Base-by-base conservation (phyloP, 2,797 vertebrate species). In the Apogon hyalosoma region DNA sequence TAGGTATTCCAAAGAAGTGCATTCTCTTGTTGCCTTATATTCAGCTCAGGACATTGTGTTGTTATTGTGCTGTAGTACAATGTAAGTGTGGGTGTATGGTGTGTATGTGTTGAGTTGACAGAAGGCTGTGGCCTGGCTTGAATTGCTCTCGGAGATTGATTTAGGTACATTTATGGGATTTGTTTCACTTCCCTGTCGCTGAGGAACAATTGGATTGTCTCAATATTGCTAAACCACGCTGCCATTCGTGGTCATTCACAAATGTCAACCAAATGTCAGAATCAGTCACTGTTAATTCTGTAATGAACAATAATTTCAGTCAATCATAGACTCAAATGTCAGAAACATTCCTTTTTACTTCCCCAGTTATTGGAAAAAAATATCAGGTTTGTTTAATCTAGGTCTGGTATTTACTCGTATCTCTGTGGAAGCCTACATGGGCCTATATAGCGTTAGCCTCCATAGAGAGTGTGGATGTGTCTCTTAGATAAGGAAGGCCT, bases 251-350 rank as follows among this genome's bases (percentile, higher is more conserved):
- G 66, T 82, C 52, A 24, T 70, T 69, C 60, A 47, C 41, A 90
- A 90, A 91, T 88, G 81, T 45, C 78, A 85, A 21, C 53, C 24
- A 84, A 91, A 90, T 89, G 86, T 88, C 87, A 89, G 41, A 61
- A 54, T 69, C 31, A 1, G 60, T 53, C 38, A 41, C 15, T 21
- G 3, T 63, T 82, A 63, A 64, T 75, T 71, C 50, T 55, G 36
- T 33, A 60, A 86, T 74, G 19, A 71, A 74, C 61, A 19, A 68
- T 19, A 9, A 50, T 67, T 40, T 76, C 19, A 74, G 73, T 59
- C 55, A 43, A 38, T 60, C 53, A 36, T 33, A 1, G 43, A 18
- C 47, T 56, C n/a, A 81, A 78, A 86, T 77, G 63, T 74, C 71
- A 77, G 58, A 47, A 79, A 54, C 2, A 13, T 19, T 42, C 36